A percentile compares a stretch with the other conserved stretches of the same genome.
Evolutionary conservation across 2,113 vertebrate genomes (phyloP).

Genomic region (Cnemophilus loriae): DNA sequence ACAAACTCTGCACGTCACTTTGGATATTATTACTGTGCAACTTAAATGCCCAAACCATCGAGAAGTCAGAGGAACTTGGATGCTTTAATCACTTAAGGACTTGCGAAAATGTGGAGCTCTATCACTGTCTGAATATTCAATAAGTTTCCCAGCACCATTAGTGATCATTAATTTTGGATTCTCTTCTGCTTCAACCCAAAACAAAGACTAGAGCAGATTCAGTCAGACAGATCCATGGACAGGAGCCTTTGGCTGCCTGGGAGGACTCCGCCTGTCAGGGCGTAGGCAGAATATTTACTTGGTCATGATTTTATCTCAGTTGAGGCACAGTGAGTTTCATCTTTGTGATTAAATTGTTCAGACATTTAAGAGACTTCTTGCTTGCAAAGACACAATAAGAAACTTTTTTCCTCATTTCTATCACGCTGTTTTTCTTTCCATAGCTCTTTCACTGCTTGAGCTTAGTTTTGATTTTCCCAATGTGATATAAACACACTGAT

Average conservation of each 20-base stretch:
- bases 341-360: neutral
- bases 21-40: neutral
- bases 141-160: neutral
- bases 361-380: neutral
- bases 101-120: neutral
- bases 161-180: neutral
- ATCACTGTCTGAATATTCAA: neutral
- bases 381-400: neutral
- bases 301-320: neutral
- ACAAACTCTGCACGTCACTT: neutral
- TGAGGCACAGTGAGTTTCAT: neutral
- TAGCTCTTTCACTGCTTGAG: neutral
- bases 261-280: neutral
- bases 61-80: neutral
- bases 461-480: neutral
- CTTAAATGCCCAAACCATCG: neutral
- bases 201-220: neutral
- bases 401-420: neutral
- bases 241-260: neutral
- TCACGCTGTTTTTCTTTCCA: neutral
- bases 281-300: neutral
- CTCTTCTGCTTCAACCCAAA: neutral
- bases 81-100: neutral
- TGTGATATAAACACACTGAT: neutral
- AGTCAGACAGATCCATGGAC: neutral